These are phyloP conservation scores for Andrena marginata DNA, from an alignment of 2,888 invertebrate species.

Conservation along the genomic window DNA sequence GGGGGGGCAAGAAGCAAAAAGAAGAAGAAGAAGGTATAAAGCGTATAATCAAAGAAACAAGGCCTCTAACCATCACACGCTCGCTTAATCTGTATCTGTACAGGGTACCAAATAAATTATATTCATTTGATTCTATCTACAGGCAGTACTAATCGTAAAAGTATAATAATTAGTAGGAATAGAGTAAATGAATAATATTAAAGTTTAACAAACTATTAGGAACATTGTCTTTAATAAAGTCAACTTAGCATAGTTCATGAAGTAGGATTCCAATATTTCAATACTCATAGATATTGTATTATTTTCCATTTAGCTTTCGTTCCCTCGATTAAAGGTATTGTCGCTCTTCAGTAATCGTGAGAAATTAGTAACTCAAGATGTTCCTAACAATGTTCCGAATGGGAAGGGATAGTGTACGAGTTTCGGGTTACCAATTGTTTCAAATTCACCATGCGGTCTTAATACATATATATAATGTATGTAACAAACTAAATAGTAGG, in stretches of 20 bases:
- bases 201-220: conserved; percentile 9
- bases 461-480: too few species aligned
- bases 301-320: neutral
- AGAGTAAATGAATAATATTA: conserved; percentile 14
- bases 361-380: too few species aligned
- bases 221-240: conserved; percentile 23
- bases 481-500: too few species aligned
- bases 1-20: conserved; percentile 71
- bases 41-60: conserved; percentile 64
- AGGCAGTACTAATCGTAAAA: conserved; percentile 5
- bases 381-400: too few species aligned
- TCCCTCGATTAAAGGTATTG: too few species aligned
- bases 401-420: too few species aligned
- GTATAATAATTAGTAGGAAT: neutral
- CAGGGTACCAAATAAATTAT: conserved; percentile 29
- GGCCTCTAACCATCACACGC: conserved; percentile 52
- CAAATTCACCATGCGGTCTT: too few species aligned
- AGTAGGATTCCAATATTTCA: neutral
- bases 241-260: neutral
- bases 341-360: too few species aligned
- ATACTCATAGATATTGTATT: neutral
- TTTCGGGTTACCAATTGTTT: too few species aligned
- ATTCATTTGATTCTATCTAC: neutral
- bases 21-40: conserved; percentile 72
- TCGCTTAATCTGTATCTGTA: conserved; percentile 42